Percentiles rank a stretch among this genome's conserved stretches.
Evolutionary conservation across 2,797 vertebrate species (phyloP).

Genomic region (Onychomys arenicola): DNA sequence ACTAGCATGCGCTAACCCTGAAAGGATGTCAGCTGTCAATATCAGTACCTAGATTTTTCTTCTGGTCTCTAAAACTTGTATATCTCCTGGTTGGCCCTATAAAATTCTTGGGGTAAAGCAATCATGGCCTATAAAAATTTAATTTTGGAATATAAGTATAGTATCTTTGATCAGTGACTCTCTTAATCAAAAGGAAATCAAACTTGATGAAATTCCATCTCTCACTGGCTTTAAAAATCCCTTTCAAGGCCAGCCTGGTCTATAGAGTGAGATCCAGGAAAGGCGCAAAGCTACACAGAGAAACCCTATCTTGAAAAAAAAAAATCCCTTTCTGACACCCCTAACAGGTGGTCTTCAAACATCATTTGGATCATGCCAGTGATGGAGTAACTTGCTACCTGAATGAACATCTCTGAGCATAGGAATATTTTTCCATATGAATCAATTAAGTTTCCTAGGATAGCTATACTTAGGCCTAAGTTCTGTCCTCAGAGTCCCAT

Average conservation of each 20-base stretch:
- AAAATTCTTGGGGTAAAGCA: neutral
- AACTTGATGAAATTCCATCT: neutral
- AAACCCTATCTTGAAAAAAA: too few species aligned
- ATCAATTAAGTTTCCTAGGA: neutral
- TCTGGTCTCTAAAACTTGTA: neutral
- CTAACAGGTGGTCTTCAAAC: neutral
- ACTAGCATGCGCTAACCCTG: neutral
- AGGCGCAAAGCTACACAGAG: too few species aligned
- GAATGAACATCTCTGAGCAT: neutral
- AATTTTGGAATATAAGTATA: neutral
- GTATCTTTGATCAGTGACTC: neutral
- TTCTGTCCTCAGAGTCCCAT: neutral
- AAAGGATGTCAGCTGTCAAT: neutral
- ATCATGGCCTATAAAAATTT: neutral
- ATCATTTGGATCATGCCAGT: neutral
- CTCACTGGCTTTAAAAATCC: neutral
- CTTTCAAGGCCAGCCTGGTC: too few species aligned
- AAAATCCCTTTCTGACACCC: neutral
- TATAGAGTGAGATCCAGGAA: too few species aligned
- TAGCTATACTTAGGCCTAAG: neutral
- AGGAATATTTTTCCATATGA: neutral
- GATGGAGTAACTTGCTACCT: neutral
- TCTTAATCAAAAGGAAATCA: neutral
- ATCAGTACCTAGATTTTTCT: neutral
- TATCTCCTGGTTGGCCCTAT: neutral